A percentile compares a stretch with the other conserved stretches of the same genome.
These are phyloP conservation scores for Pseudotriccus pelzelni DNA, from an alignment of 2,797 vertebrate genomes.

Conservation along the genomic window DNA sequence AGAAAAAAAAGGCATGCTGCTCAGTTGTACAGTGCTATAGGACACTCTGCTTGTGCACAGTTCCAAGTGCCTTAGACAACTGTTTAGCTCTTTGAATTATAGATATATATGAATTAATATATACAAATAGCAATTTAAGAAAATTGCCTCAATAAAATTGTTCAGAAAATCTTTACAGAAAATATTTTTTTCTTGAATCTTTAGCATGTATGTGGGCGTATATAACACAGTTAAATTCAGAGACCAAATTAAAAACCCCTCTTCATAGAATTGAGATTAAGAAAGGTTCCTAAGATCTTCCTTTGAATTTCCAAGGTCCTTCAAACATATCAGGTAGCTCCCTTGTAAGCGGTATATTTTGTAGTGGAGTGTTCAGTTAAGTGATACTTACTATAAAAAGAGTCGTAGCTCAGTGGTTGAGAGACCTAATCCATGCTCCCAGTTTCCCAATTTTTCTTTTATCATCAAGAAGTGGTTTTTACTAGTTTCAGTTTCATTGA, in stretches of 20 bases:
- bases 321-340: background rate
- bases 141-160: conserved; percentile 69
- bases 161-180: conserved; percentile 33
- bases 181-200: background rate
- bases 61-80: conserved; percentile 76
- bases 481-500: background rate
- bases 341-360: background rate
- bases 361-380: background rate
- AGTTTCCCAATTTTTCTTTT: background rate
- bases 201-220: background rate
- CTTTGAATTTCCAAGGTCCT: background rate
- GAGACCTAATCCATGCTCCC: background rate
- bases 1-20: conserved; percentile 38
- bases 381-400: background rate
- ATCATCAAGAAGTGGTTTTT: background rate
- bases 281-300: background rate
- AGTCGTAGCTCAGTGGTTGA: background rate
- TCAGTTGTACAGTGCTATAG: conserved; percentile 52
- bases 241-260: background rate
- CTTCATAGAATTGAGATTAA: background rate
- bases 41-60: conserved; percentile 61
- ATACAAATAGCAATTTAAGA: conserved; percentile 49
- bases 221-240: background rate
- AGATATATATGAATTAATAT: conserved; percentile 36
- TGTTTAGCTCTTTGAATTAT: conserved; percentile 65